phyloP scores from a whole-genome alignment of 2,113 vertebrate species.

The Uropsilus gracilis region DNA sequence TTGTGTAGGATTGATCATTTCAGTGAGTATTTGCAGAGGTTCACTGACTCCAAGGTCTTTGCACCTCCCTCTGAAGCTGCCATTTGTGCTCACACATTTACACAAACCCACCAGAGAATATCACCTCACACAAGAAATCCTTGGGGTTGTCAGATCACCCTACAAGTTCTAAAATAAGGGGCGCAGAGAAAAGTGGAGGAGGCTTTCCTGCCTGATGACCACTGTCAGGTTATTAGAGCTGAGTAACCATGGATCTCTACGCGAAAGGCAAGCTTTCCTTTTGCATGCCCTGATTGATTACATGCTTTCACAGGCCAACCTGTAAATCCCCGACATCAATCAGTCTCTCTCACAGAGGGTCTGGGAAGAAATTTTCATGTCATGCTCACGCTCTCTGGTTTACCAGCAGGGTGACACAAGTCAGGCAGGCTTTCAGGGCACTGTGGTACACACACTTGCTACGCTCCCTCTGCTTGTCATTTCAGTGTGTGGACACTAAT shows the following conservation, averaged over 20 bases:
- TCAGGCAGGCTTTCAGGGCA: neutral
- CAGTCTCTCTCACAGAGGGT: conserved; percentile 2
- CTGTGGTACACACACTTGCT: neutral
- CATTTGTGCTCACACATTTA: neutral
- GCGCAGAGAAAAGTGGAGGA: neutral
- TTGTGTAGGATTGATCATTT: neutral
- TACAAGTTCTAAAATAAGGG: neutral
- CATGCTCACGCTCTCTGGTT: neutral
- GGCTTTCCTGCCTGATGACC: neutral
- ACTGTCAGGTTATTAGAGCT: neutral
- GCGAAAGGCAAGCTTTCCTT: neutral
- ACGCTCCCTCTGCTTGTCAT: neutral
- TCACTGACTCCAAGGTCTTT: neutral
- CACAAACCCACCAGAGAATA: neutral
- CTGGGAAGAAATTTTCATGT: neutral
- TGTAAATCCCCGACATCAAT: conserved; percentile 29
- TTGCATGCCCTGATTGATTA: neutral
- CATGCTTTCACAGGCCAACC: neutral
- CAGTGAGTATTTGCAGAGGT: neutral
- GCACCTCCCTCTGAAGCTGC: neutral
- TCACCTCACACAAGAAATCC: neutral
- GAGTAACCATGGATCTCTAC: neutral
- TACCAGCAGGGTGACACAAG: neutral
- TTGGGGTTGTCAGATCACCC: neutral
- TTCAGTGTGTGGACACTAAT: neutral